Evolutionary conservation across 1,140 invertebrate genomes (phyloP).

Genomic region (Cydia splendana): DNA sequence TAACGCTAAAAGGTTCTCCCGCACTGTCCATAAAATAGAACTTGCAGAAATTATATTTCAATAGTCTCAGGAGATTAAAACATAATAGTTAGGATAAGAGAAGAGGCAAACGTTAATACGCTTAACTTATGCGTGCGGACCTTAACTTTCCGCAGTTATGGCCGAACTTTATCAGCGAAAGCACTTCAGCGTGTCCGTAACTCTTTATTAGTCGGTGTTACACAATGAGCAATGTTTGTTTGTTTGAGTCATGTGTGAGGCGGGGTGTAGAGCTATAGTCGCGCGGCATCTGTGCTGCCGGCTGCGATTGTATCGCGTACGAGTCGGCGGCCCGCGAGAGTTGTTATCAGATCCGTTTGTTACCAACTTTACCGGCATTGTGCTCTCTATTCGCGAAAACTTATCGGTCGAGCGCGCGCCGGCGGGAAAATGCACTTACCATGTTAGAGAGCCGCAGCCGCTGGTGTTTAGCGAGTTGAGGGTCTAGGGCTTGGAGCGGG

Average conservation of each 20-base stretch:
- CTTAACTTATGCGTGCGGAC: constrained; percentile 64
- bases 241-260: constrained; percentile 47
- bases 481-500: constrained; percentile 70
- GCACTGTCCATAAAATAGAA: neutral
- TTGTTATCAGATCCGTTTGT: constrained; percentile 63
- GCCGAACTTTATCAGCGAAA: constrained; percentile 54
- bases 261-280: constrained; percentile 45
- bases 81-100: constrained; percentile 47
- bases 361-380: constrained; percentile 52
- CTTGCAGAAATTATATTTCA: constrained; percentile 50
- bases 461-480: constrained; percentile 75
- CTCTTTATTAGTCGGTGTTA: constrained; percentile 43
- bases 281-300: constrained; percentile 43
- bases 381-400: constrained; percentile 49
- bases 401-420: constrained; percentile 49
- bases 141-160: constrained; percentile 55
- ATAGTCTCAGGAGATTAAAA: constrained; percentile 52
- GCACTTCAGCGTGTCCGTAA: constrained; percentile 43
- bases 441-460: constrained; percentile 80
- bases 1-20: constrained; percentile 11
- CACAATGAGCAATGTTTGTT: constrained; percentile 56
- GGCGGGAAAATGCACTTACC: constrained; percentile 68
- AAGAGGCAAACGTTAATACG: constrained; percentile 59
- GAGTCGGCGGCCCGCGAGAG: constrained; percentile 51
- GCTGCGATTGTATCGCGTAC: constrained; percentile 53